phyloP scores from a whole-genome alignment of 37 sponge, comb jelly and placozoan species.

The Lycopodina hypogea region DNA sequence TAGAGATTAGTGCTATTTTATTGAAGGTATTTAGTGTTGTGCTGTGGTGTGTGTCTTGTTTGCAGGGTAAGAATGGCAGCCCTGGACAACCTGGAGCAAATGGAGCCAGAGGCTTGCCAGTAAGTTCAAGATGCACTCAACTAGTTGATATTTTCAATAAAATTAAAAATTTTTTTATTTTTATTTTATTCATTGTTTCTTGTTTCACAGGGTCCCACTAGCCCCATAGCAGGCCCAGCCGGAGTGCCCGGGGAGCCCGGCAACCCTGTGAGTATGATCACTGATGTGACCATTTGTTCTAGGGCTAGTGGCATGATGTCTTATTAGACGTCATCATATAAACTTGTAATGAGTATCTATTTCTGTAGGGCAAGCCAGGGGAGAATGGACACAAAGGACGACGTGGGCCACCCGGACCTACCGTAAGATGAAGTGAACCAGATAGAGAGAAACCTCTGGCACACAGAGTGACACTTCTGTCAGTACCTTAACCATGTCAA shows the following conservation, averaged over 20 bases:
- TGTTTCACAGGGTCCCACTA: slow-evolving; percentile 2
- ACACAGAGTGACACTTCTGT: neutral
- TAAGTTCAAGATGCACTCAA: slow-evolving; percentile 14
- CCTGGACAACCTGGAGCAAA: slow-evolving; percentile 47
- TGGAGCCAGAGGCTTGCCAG: slow-evolving; percentile 58
- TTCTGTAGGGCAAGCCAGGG: slow-evolving; percentile 44
- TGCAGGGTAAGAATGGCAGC: slow-evolving; percentile 48
- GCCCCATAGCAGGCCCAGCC: slow-evolving; percentile 25
- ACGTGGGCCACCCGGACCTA: slow-evolving; percentile 28
- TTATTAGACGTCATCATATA: neutral
- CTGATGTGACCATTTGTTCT: neutral
- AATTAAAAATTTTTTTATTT: neutral
- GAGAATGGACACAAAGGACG: slow-evolving; percentile 45
- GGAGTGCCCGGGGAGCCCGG: slow-evolving; percentile 51
- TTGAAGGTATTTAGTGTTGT: neutral
- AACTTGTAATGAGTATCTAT: neutral
- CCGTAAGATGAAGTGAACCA: slow-evolving; percentile 17
- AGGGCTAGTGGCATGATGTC: neutral
- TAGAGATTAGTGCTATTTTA: neutral
- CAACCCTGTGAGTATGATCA: slow-evolving; percentile 31
- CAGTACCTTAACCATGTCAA: neutral
- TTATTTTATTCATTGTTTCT: neutral
- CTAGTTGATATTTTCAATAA: neutral
- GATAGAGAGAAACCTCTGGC: too few species aligned
- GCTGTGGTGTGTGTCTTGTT: neutral